Evolutionary conservation across 2,113 vertebrate species (phyloP).

Genomic region (Neotoma lepida): DNA sequence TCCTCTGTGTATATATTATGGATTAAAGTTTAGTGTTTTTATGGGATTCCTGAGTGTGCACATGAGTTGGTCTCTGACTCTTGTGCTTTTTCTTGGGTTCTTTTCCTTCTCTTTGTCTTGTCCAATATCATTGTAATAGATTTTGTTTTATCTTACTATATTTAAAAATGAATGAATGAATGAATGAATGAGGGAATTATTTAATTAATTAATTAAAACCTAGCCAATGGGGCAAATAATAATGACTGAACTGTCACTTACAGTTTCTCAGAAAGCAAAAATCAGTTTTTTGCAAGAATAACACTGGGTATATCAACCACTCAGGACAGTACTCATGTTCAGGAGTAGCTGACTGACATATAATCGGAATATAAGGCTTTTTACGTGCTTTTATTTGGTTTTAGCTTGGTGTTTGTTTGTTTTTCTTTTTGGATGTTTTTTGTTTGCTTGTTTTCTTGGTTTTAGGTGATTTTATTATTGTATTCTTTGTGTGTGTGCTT

Average conservation of each 20-base stretch:
- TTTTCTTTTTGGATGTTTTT: no score
- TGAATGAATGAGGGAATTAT: background rate
- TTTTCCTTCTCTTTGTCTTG: background rate
- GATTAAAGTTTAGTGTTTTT: background rate
- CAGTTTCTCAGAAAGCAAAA: background rate
- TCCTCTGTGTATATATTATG: background rate
- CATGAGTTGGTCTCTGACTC: background rate
- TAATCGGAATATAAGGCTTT: background rate
- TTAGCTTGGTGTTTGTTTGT: no score
- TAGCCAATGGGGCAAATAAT: background rate
- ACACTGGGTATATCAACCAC: background rate
- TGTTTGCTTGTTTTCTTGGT: no score
- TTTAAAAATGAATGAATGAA: background rate
- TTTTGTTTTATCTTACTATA: background rate
- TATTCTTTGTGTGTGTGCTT: no score
- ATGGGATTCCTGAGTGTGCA: background rate
- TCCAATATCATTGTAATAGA: background rate
- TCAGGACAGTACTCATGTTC: background rate
- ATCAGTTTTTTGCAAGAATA: background rate
- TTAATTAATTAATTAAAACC: background rate
- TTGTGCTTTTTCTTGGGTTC: background rate
- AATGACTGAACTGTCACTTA: background rate
- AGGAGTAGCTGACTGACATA: background rate
- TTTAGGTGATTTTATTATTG: no score
- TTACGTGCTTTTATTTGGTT: no score